Percentiles rank a stretch among this genome's conserved stretches.
These are phyloP conservation scores for Peromyscus attwateri DNA, from an alignment of 2,797 vertebrate species.

Conservation along the genomic window DNA sequence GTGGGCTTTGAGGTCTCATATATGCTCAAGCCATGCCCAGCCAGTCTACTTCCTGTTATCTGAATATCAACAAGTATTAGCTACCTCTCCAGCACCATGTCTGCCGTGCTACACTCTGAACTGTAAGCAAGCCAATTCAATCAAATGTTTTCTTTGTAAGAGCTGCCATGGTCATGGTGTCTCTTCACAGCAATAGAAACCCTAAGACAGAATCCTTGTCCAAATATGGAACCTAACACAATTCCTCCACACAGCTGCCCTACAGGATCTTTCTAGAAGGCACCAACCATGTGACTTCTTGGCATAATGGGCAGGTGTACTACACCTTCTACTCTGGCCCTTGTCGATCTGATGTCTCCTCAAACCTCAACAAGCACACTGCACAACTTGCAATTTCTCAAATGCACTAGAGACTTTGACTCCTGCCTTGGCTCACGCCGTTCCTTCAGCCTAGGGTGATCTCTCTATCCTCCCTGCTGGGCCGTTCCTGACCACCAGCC, in stretches of 20 bases:
- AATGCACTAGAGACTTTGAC: not conserved
- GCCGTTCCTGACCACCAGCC: not conserved
- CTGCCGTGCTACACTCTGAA: not conserved
- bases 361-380: not conserved
- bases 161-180: not conserved
- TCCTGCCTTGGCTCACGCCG: not conserved
- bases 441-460: not conserved
- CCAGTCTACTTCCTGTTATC: not conserved
- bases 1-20: not conserved
- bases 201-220: not conserved
- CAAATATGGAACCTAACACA: not conserved
- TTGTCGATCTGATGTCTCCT: not conserved
- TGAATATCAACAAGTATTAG: not conserved
- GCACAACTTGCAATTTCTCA: not conserved
- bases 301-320: not conserved
- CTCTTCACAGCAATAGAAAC: not conserved
- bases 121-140: not conserved
- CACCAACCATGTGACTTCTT: not conserved
- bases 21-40: not conserved
- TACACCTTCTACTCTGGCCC: not conserved
- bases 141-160: not conserved
- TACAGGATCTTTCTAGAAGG: not conserved
- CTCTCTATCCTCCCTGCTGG: not conserved
- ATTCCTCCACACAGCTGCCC: not conserved
- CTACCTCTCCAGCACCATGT: not conserved